Percentiles rank a stretch among this genome's conserved stretches.
Evolutionary conservation across 92 coral and sea anemone species (phyloP).

Genomic region (Micromussa lordhowensis): DNA sequence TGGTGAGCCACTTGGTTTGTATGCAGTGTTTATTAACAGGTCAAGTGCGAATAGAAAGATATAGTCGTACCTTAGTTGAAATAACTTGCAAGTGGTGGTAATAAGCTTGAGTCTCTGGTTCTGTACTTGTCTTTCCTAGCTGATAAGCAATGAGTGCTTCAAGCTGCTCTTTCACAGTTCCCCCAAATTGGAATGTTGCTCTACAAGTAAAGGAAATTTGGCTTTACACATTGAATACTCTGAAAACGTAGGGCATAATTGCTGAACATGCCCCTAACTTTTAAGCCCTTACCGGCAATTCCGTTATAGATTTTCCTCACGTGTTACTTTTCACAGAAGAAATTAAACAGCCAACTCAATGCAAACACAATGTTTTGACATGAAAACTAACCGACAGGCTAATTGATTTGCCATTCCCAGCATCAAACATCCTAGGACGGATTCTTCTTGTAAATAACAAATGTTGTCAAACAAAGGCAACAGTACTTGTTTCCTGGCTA

Average conservation of each 20-base stretch:
- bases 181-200: not conserved
- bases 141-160: conserved; percentile 15
- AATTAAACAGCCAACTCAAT: not conserved
- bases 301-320: not conserved
- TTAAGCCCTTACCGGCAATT: not conserved
- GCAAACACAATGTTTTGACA: not conserved
- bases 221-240: not conserved
- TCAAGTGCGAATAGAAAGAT: not conserved
- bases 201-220: not conserved
- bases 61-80: not conserved
- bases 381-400: conserved; percentile 23
- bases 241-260: too few relatives aligned
- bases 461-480: conserved; percentile 43
- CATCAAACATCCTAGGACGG: conserved; percentile 31
- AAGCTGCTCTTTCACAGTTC: conserved; percentile 1
- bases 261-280: not conserved
- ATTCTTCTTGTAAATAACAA: conserved; percentile 55
- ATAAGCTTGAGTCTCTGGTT: not conserved
- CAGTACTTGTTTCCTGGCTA: conserved; percentile 26
- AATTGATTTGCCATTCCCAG: conserved; percentile 28
- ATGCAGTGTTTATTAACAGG: not conserved
- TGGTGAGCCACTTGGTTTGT: too few relatives aligned
- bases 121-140: conserved; percentile 4
- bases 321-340: not conserved
- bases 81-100: conserved; percentile 19